Conservation (phyloP, 2,113 vertebrate species). For the Channa argus region DNA sequence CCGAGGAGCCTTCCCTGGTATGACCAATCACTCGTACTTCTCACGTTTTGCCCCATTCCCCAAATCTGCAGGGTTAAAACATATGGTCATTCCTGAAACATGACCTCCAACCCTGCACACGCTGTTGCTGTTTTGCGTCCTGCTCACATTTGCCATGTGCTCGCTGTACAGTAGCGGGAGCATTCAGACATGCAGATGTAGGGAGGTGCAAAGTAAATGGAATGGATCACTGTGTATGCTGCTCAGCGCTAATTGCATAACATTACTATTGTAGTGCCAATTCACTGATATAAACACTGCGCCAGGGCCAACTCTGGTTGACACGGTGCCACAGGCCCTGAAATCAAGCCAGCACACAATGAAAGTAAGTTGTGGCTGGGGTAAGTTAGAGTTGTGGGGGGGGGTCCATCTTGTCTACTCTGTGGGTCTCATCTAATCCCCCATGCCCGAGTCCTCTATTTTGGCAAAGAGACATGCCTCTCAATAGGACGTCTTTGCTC, state of each 20-base stretch:
- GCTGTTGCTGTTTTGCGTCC: not conserved
- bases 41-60: constrained; percentile 3
- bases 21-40: constrained; percentile 80
- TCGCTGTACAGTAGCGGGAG: constrained; percentile 27
- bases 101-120: constrained; percentile 14
- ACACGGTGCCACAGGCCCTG: constrained; percentile 44
- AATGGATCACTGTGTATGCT: constrained; percentile 45
- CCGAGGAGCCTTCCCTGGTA: constrained; percentile 99
- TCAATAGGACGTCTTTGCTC: constrained; percentile 38
- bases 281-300: constrained; percentile 54
- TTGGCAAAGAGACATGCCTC: constrained; percentile 31
- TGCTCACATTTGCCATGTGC: constrained; percentile 4
- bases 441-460: constrained; percentile 17
- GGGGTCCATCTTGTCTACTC: constrained; percentile 33
- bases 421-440: constrained; percentile 42
- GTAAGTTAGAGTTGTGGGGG: no score
- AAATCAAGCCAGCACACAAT: constrained; percentile 53
- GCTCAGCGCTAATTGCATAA: constrained; percentile 61
- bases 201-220: constrained; percentile 17
- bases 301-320: constrained; percentile 46
- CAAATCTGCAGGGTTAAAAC: constrained; percentile 8
- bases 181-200: constrained; percentile 33
- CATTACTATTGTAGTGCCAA: constrained; percentile 39
- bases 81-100: constrained; percentile 9
- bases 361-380: constrained; percentile 15